Percentiles rank a stretch among this genome's conserved stretches.
Evolutionary conservation across 2,113 vertebrate genomes (phyloP).

Genomic region (Laticauda laticaudata): DNA sequence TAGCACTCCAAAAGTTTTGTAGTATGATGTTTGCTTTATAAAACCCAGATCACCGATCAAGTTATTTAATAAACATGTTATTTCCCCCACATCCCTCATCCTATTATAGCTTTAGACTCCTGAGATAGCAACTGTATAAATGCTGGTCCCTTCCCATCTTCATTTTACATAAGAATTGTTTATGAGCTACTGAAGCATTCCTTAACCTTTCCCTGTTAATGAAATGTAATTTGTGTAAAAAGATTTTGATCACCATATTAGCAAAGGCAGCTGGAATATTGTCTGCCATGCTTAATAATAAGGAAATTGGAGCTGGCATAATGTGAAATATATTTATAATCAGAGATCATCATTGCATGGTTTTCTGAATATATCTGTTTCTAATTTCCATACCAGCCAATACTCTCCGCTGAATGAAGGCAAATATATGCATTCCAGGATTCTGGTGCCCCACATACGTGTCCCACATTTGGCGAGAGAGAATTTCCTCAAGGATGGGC

Average conservation of each 20-base stretch:
- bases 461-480: background rate
- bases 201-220: conserved; percentile 35
- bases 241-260: conserved; percentile 47
- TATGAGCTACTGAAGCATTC: conserved; percentile 40
- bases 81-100: conserved; percentile 11
- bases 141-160: conserved; percentile 25
- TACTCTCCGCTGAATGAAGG: background rate
- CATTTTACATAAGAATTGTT: conserved; percentile 25
- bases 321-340: conserved; percentile 34
- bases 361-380: background rate
- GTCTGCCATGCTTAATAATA: background rate
- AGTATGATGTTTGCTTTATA: conserved; percentile 26
- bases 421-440: background rate
- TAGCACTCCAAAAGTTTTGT: background rate
- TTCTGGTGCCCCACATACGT: background rate
- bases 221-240: conserved; percentile 39
- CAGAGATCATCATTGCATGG: background rate
- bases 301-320: background rate
- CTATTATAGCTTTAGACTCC: conserved; percentile 19
- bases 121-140: conserved; percentile 41
- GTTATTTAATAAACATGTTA: background rate
- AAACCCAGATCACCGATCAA: background rate
- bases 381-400: background rate
- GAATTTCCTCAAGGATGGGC: background rate
- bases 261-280: conserved; percentile 32